Percentiles rank a stretch among this genome's conserved stretches.
Evolutionary conservation across 1,140 invertebrate species (phyloP).

Genomic region (Helicoverpa armigera): DNA sequence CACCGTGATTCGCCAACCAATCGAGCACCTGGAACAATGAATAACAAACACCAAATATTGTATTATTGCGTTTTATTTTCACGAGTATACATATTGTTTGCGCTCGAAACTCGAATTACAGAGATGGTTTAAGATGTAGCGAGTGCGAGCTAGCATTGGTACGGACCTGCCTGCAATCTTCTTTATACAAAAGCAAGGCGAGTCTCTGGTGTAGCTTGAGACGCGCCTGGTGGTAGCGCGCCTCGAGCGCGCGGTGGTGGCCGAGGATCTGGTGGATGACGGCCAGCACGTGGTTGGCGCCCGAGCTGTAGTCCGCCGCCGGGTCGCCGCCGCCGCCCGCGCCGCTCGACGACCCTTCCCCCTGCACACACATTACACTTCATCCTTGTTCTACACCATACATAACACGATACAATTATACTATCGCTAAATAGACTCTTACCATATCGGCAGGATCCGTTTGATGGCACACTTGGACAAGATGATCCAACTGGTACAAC

Average conservation of each 20-base stretch:
- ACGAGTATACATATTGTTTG: too few species aligned
- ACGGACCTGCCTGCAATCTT: constrained; percentile 95
- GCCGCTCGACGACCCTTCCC: constrained; percentile 74
- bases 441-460: constrained; percentile 91
- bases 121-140: too few species aligned
- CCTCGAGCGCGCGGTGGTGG: constrained; percentile 96
- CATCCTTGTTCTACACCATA: too few species aligned
- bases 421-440: constrained; percentile 83
- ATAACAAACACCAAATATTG: neutral
- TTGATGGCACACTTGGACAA: constrained; percentile 98
- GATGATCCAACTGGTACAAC: constrained; percentile 97
- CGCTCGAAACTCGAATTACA: too few species aligned
- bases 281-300: constrained; percentile 94
- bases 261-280: constrained; percentile 98
- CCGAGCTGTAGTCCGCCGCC: constrained; percentile 98
- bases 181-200: constrained; percentile 97
- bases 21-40: constrained; percentile 93
- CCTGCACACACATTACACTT: constrained; percentile 51
- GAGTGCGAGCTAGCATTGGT: too few species aligned
- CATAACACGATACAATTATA: too few species aligned
- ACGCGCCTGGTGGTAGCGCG: constrained; percentile 97
- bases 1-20: constrained; percentile 99
- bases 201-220: constrained; percentile 97
- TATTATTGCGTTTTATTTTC: too few species aligned
- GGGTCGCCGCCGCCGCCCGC: constrained; percentile 91